Base-by-base conservation (phyloP, 1,140 invertebrate genomes). In the Neuroterus valhalla region DNA sequence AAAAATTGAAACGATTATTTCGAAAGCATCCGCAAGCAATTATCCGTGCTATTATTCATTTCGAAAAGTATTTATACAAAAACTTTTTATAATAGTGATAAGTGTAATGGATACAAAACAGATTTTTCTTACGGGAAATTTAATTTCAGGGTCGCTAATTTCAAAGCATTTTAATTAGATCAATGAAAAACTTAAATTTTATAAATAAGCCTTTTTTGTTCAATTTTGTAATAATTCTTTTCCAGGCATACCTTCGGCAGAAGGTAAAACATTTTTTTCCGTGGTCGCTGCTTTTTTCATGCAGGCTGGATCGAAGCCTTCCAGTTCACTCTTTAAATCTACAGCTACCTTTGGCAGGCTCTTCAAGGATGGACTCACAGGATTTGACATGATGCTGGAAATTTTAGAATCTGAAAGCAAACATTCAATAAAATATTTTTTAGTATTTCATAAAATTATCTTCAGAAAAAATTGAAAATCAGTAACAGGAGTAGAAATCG, bases 321-420 rank as follows among this genome's bases (percentile, higher is more conserved):
- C 96, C 79, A 97, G 90, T 89, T 98, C 95, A 86, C 93, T 95
- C 89, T 97, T 98, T 67, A 98, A 91, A 87, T 96, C 95, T 45
- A 93, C 91, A 71, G 95, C 95, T 71, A 98, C 96, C 92, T 97
- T 97, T 73, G 96, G 96, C 69, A 97, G 91, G 89, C 97, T 95
- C 91, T 97, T 96, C 66, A 97, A 92, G 82, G 94, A 93, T 88
- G 95, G 95, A 81, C 91, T 92, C 82, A 92, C 91, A 85, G 93
- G 92, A 86, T 91, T 91, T 81, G 92, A 92, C 92, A 93, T 93
- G 87, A 74, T 90, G 78, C 26, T 23, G 0, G 45, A 46, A 31
- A n/a, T 62, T 62, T 12, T n/a, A 76, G 68, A 72, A 68, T 79
- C 82, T 84, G 81, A 38, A 72, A 76, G 10, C 31, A 52, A 48